Evolutionary conservation across 2,888 invertebrate genomes (phyloP), one percentile per base, ranked within the genome.

Genomic region (Nycteola revayana): DNA sequence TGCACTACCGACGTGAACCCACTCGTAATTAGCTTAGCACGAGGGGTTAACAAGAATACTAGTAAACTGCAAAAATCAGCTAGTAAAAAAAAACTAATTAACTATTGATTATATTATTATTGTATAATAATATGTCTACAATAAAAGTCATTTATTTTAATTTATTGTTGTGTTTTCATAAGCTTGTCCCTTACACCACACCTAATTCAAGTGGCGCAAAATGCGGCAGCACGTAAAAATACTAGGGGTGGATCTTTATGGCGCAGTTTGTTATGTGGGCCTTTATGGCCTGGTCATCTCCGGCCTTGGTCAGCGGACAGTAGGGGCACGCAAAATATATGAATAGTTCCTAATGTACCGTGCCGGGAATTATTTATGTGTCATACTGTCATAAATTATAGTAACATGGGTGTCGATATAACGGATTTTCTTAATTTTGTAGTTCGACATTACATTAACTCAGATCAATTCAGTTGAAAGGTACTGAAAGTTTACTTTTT

Each of bases 251-350:
- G 52, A 57, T 51, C 68, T 75, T 75, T 76, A 78, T 66, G 61
- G 60, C 60, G 70, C 61, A 65, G 65, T 82, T 71, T 77, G 72
- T 82, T 82, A 82, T 80, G 66, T 61, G 57, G 57, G 72, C 64
- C 63, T 75, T 80, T 78, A 81, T 76, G 62, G 66, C 54, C 61
- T 59, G 75, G 78, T 75, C 73, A 68, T 59, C 62, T 42, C 55
- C 47, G 48, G 32, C 42, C 34, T 28, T 24, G 21, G 25, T 24
- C 18, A 38, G 40, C 32, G 43, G 49, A 20, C 36, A n/a, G 21
- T 7, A 21, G 21, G n/a, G 21, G 21, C 49, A 61, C 61, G 57
- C 46, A 59, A 55, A 63, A 63, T 60, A 42, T 47, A 49, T 32
- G 34, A 43, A 41, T 47, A 55, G 42, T 49, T 48, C 43, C 40